These are phyloP conservation scores for Silurus asotus DNA, from an alignment of 2,113 vertebrate genomes.

Conservation along the genomic window DNA sequence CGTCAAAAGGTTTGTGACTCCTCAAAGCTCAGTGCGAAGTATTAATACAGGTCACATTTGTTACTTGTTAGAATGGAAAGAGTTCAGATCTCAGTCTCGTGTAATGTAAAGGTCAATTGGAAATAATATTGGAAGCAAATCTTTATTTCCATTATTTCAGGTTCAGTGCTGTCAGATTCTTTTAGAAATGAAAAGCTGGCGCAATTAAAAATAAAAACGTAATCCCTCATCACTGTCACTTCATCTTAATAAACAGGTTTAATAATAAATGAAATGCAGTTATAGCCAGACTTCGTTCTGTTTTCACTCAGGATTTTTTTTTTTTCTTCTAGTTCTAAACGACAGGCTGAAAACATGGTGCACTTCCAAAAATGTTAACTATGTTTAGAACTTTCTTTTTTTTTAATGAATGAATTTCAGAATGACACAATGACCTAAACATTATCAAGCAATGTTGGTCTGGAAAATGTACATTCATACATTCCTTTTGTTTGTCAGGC, in stretches of 20 bases:
- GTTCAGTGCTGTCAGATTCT: not conserved
- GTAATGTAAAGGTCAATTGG: slow-evolving; percentile 12
- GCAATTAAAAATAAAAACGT: not conserved
- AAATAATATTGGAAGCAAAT: slow-evolving; percentile 2
- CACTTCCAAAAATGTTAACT: not conserved
- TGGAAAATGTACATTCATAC: not conserved
- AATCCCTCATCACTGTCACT: not conserved
- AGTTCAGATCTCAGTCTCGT: slow-evolving; percentile 5
- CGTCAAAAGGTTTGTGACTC: not conserved
- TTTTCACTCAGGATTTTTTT: not conserved
- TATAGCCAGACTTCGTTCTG: not conserved
- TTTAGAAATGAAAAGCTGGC: not conserved
- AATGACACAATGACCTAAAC: not conserved
- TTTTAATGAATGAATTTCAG: not conserved
- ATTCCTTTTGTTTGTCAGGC: not conserved
- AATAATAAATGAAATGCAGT: not conserved
- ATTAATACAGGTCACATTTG: slow-evolving; percentile 2
- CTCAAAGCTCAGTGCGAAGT: not conserved
- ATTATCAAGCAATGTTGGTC: not conserved
- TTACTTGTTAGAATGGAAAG: not conserved
- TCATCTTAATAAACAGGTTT: not conserved
- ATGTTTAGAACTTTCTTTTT: not conserved
- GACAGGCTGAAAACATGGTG: not conserved
- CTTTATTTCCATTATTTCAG: not conserved
- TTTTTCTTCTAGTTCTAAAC: not conserved